Percentiles rank a stretch among this genome's conserved stretches.
These are phyloP conservation scores for Lepidurus apus DNA, from an alignment of 1,140 invertebrate genomes.

Conservation along the genomic window DNA sequence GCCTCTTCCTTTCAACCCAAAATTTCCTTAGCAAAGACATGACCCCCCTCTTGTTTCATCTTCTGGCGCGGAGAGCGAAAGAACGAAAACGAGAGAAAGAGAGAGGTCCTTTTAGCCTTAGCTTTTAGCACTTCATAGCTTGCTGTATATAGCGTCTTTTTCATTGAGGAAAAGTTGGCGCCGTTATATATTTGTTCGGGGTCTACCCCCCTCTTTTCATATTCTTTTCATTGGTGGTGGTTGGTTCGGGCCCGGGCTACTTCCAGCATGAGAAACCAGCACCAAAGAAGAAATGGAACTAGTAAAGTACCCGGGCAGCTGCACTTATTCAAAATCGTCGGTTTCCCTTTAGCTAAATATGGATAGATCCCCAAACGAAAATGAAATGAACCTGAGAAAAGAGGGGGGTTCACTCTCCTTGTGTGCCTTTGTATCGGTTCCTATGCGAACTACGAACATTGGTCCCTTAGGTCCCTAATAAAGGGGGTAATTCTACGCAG, in stretches of 20 bases:
- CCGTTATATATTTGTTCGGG: not conserved
- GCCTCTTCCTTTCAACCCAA: not conserved
- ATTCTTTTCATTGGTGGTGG: not conserved
- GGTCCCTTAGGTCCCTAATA: not conserved
- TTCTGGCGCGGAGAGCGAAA: not conserved
- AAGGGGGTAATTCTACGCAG: not conserved
- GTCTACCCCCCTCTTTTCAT: not conserved
- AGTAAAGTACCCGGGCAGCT: conserved; percentile 2
- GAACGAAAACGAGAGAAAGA: not conserved
- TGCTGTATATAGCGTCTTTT: not conserved
- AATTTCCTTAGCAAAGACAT: not conserved
- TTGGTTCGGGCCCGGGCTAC: not conserved
- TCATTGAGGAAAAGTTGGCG: conserved; percentile 2
- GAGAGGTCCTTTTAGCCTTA: not conserved
- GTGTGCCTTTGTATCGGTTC: not conserved
- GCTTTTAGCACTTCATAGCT: not conserved
- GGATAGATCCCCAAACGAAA: not conserved
- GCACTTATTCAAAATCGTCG: conserved; percentile 5
- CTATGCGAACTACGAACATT: not conserved
- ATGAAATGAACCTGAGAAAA: not conserved
- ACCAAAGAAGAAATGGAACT: not conserved
- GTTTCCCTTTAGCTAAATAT: not conserved
- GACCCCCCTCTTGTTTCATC: not conserved
- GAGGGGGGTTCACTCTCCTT: conserved; percentile 3
- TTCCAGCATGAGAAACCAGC: not conserved